phyloP scores from a whole-genome alignment of 2,888 invertebrate species.

The Campoplex capitator region DNA sequence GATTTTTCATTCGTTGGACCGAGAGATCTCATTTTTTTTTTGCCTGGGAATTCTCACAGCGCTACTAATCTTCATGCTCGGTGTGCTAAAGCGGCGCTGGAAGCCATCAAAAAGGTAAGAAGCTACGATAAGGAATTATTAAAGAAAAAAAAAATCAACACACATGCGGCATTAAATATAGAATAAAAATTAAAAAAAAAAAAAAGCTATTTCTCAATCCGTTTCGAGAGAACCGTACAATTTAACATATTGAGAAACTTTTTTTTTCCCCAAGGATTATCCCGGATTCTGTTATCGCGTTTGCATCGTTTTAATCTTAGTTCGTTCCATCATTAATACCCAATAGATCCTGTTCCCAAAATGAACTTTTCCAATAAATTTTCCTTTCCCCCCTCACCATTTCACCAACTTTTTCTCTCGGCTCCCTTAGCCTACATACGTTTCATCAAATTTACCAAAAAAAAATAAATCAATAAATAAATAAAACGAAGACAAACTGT shows the following conservation, averaged over 20 bases:
- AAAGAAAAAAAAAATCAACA: background rate
- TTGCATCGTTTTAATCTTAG: background rate
- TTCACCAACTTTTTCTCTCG: background rate
- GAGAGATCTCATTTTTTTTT: conserved; percentile 73
- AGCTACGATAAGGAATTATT: conserved; percentile 7
- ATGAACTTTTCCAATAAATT: background rate
- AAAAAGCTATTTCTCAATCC: conserved; percentile 9
- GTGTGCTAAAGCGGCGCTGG: conserved; percentile 83
- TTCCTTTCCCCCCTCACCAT: background rate
- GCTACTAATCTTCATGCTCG: conserved; percentile 78
- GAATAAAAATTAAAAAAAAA: background rate
- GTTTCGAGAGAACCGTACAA: background rate
- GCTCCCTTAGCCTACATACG: background rate
- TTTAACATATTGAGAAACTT: background rate
- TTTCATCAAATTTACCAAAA: background rate
- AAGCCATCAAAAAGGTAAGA: conserved; percentile 82
- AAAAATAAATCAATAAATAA: background rate
- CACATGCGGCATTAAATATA: background rate
- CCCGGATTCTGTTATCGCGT: background rate
- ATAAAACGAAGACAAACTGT: background rate
- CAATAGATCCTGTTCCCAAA: background rate
- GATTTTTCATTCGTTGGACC: conserved; percentile 69
- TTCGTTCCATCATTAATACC: background rate
- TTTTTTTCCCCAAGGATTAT: background rate
- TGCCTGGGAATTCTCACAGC: conserved; percentile 73